phyloP scores from a whole-genome alignment of 2,797 vertebrate genomes.

The Eurystomus glaucurus region DNA sequence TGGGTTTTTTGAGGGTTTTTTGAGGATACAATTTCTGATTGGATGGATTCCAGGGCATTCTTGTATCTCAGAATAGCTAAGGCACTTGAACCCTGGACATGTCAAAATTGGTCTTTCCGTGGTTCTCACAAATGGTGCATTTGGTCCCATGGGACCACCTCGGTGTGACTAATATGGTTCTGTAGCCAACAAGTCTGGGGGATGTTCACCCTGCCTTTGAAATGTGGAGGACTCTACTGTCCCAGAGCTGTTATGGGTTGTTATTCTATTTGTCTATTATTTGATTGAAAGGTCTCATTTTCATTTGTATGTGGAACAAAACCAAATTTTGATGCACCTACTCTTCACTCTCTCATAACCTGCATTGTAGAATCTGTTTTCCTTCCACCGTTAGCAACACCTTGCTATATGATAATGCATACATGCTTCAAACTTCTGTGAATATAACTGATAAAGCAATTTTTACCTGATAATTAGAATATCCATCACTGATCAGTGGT shows the following conservation, averaged over 20 bases:
- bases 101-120: rapidly evolving
- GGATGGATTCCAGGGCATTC: not conserved
- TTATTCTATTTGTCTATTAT: not conserved
- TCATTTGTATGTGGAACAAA: not conserved
- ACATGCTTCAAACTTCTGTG: not conserved
- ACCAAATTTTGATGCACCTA: not conserved
- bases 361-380: not conserved
- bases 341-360: not conserved
- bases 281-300: not conserved
- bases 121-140: rapidly evolving
- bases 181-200: not conserved
- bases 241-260: not conserved
- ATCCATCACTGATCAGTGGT: not conserved
- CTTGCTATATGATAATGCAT: rapidly evolving
- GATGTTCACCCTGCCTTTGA: not conserved
- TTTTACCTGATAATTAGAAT: not conserved
- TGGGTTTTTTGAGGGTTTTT: not conserved
- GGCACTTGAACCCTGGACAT: not conserved
- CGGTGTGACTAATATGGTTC: rapidly evolving
- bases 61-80: not conserved
- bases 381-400: not conserved
- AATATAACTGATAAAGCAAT: not conserved
- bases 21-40: not conserved
- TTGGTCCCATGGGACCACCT: not conserved
- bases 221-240: not conserved